Evolutionary conservation across 2,797 vertebrate species (phyloP).

Genomic region (Alectoris magna): DNA sequence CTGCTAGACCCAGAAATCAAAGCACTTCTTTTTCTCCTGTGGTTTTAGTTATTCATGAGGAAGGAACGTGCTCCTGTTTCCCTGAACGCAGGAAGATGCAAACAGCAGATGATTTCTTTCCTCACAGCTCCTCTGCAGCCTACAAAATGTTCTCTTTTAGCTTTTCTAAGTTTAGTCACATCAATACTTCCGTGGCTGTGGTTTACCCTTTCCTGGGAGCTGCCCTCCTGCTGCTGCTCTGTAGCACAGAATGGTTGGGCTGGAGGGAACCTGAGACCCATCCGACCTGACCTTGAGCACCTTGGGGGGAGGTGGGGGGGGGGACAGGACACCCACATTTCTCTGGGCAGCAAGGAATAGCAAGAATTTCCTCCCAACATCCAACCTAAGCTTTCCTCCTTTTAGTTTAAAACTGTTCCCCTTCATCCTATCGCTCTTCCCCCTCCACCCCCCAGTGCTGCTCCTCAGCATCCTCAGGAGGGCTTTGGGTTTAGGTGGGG

Average conservation of each 20-base stretch:
- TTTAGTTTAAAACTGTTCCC: too few relatives aligned
- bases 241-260: too few relatives aligned
- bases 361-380: too few relatives aligned
- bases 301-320: too few relatives aligned
- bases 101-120: neutral
- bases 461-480: neutral
- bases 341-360: too few relatives aligned
- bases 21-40: neutral
- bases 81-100: neutral
- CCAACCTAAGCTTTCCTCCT: too few relatives aligned
- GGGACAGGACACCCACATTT: too few relatives aligned
- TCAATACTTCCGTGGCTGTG: fast-evolving
- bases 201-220: neutral
- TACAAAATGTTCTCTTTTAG: constrained; percentile 31
- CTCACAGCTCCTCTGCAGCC: neutral
- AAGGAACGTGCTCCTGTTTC: neutral
- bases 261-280: neutral
- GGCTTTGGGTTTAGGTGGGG: fast-evolving
- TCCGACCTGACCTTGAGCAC: too few relatives aligned
- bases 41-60: neutral
- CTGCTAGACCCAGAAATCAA: neutral
- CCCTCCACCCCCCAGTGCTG: neutral
- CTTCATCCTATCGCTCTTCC: neutral
- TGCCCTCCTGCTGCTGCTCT: neutral
- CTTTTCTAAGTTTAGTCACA: neutral